phyloP scores from a whole-genome alignment of 2,113 vertebrate species.

The Menidia beryllina region DNA sequence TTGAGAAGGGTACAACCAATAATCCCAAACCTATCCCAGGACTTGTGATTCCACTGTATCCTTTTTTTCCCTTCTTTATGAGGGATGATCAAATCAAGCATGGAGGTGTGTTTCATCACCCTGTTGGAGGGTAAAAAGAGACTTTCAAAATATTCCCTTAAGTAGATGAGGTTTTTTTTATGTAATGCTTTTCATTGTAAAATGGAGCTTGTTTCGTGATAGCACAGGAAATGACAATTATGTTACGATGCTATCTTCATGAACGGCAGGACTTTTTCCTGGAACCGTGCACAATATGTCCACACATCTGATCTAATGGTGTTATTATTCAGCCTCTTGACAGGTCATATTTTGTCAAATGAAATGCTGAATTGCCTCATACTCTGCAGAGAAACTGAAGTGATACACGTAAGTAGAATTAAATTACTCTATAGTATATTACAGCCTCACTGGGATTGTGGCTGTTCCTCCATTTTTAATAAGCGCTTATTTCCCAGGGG shows the following conservation, averaged over 20 bases:
- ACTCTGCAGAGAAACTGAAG: constrained; percentile 72
- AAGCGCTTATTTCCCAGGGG: constrained; percentile 83
- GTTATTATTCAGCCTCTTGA: constrained; percentile 82
- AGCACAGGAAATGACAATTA: constrained; percentile 70
- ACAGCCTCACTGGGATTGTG: constrained; percentile 79
- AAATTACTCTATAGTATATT: constrained; percentile 83
- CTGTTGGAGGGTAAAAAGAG: constrained; percentile 78
- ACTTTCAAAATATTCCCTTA: constrained; percentile 82
- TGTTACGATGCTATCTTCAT: constrained; percentile 46
- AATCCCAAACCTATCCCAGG: constrained; percentile 79
- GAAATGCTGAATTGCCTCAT: constrained; percentile 82
- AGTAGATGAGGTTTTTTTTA: constrained; percentile 68
- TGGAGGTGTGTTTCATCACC: constrained; percentile 76
- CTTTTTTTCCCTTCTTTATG: constrained; percentile 61
- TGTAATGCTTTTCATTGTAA: constrained; percentile 68
- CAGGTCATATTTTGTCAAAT: constrained; percentile 84
- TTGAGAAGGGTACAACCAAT: constrained; percentile 81
- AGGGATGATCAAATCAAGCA: constrained; percentile 79
- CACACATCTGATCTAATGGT: constrained; percentile 62
- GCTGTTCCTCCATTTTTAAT: constrained; percentile 83
- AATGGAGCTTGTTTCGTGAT: constrained; percentile 55
- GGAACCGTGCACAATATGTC: constrained; percentile 52
- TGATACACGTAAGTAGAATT: constrained; percentile 84
- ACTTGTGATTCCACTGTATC: constrained; percentile 70
- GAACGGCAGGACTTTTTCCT: constrained; percentile 58